Conservation (phyloP, 1,140 invertebrate species). For the Zaprionus lachaisei region DNA sequence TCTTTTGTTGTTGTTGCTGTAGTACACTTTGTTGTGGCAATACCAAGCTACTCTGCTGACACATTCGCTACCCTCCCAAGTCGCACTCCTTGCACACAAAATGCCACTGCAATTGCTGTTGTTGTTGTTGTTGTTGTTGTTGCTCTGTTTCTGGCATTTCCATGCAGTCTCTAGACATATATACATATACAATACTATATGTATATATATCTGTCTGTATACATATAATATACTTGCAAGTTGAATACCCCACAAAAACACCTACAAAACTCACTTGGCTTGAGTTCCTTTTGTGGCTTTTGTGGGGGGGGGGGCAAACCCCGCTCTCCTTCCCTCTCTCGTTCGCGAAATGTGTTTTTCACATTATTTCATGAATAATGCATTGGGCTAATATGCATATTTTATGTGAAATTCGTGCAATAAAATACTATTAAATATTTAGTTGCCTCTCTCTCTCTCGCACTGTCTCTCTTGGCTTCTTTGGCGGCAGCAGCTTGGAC, state of each 20-base stretch:
- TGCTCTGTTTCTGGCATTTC: conserved; percentile 62
- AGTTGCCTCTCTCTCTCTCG: conserved; percentile 58
- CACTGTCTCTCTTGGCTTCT: conserved; percentile 24
- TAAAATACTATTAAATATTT: conserved; percentile 84
- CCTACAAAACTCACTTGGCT: conserved; percentile 19
- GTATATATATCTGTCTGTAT: no score
- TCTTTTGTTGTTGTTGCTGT: conserved; percentile 25
- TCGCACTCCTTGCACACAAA: conserved; percentile 26
- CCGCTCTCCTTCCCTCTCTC: neutral
- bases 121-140: neutral
- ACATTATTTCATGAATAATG: conserved; percentile 83
- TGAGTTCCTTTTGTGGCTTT: conserved; percentile 50
- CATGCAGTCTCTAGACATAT: conserved; percentile 53
- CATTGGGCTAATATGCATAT: conserved; percentile 82
- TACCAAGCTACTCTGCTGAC: conserved; percentile 43
- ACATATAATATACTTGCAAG: conserved; percentile 31
- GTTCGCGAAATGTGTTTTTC: conserved; percentile 77
- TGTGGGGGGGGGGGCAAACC: no score
- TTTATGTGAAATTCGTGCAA: conserved; percentile 83
- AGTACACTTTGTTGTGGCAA: conserved; percentile 20
- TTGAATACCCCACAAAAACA: conserved; percentile 13
- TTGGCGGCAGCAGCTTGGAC: neutral
- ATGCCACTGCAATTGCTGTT: conserved; percentile 67
- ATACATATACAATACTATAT: conserved; percentile 23
- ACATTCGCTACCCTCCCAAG: conserved; percentile 38